Conservation (phyloP, 1,140 invertebrate species). For the Arion vulgaris region DNA sequence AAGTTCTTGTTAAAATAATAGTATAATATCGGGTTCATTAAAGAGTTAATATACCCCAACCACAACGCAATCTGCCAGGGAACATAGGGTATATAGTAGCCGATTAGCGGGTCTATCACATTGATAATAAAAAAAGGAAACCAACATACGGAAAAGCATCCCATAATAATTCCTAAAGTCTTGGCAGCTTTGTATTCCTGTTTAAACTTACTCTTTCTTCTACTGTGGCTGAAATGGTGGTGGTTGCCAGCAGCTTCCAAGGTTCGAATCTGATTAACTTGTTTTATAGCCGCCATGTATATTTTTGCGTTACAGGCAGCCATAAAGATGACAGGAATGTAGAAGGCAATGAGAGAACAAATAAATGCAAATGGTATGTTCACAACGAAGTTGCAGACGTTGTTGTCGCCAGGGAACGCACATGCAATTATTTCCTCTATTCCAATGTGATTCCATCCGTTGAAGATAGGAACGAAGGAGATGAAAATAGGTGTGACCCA, state of each 20-base stretch:
- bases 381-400: conserved; percentile 59
- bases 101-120: conserved; percentile 67
- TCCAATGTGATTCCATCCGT: conserved; percentile 84
- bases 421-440: conserved; percentile 61
- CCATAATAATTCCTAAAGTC: conserved; percentile 73
- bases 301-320: conserved; percentile 96
- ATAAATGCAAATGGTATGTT: conserved; percentile 73
- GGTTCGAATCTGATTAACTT: conserved; percentile 63
- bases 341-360: conserved; percentile 97
- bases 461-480: conserved; percentile 95
- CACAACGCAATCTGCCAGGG: conserved; percentile 64
- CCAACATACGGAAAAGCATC: conserved; percentile 72
- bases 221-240: conserved; percentile 54
- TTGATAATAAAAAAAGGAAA: conserved; percentile 72
- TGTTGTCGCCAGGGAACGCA: conserved; percentile 47
- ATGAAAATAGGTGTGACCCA: conserved; percentile 96
- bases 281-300: conserved; percentile 59
- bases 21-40: conserved; percentile 86
- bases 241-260: conserved; percentile 56
- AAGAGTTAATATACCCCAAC: conserved; percentile 92
- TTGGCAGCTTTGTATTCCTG: conserved; percentile 77
- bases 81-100: conserved; percentile 61
- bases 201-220: conserved; percentile 55
- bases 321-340: conserved; percentile 95
- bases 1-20: conserved; percentile 94